Percentiles rank a stretch among this genome's conserved stretches.
Evolutionary conservation across 2,113 vertebrate species (phyloP).

Genomic region (Paradoxurus hermaphroditus): DNA sequence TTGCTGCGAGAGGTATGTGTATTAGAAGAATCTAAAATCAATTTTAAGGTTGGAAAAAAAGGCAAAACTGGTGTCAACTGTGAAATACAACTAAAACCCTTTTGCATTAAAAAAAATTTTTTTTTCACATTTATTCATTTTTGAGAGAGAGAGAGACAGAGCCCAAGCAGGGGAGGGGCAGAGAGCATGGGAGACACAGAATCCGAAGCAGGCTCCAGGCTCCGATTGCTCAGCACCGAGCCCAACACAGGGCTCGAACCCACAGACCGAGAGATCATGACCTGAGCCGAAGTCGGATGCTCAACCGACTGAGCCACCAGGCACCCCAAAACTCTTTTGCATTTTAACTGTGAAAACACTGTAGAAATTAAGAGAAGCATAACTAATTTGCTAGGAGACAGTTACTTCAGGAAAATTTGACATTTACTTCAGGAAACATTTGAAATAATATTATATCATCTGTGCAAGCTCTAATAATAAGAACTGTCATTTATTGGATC

Average conservation of each 20-base stretch:
- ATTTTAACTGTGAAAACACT: constrained; percentile 1
- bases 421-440: constrained; percentile 44
- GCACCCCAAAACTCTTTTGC: not conserved
- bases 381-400: not conserved
- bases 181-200: too few species aligned
- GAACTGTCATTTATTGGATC: not conserved
- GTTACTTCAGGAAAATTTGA: not conserved
- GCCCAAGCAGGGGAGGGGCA: too few species aligned
- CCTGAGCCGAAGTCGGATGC: too few species aligned
- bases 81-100: not conserved
- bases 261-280: too few species aligned
- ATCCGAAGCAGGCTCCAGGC: too few species aligned
- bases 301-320: too few species aligned
- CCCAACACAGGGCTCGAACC: too few species aligned
- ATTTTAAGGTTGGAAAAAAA: not conserved
- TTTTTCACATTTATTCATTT: too few species aligned
- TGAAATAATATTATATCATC: constrained; percentile 32
- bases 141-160: too few species aligned
- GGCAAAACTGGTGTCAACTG: not conserved
- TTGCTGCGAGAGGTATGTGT: not conserved
- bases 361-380: not conserved
- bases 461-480: not conserved
- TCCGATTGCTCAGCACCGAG: too few species aligned
- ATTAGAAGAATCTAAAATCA: not conserved
- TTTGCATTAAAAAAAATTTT: too few species aligned